Evolutionary conservation across 2,888 invertebrate species (phyloP).

Genomic region (Eupsilia transversa): DNA sequence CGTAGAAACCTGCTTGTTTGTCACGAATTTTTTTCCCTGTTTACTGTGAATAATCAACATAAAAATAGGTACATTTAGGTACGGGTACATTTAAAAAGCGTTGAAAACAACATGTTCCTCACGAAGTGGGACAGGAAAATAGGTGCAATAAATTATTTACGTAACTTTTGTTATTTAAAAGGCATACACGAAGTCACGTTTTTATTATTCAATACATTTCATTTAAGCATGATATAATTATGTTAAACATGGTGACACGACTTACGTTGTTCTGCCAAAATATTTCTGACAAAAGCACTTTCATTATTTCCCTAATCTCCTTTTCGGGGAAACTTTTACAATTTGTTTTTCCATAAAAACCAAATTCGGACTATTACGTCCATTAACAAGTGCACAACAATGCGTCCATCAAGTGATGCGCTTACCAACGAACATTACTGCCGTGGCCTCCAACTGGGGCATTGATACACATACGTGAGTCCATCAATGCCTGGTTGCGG

Average conservation of each 20-base stretch:
- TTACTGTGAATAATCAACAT: conserved; percentile 7
- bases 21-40: background rate
- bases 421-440: no score
- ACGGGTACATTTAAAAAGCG: background rate
- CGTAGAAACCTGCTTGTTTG: conserved; percentile 29
- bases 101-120: background rate
- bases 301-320: background rate
- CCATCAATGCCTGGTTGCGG: no score
- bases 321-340: background rate
- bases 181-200: background rate
- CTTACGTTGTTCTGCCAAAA: no score
- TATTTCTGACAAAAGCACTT: background rate
- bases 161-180: background rate
- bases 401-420: no score
- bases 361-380: no score
- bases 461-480: no score
- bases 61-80: conserved; percentile 21
- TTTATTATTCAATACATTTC: background rate
- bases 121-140: background rate
- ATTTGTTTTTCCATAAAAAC: background rate
- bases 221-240: background rate
- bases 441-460: no score
- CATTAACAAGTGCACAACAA: no score
- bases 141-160: background rate
- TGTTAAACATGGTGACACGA: no score